Conservation (phyloP, 2,113 vertebrate genomes). For the Saccopteryx leptura region DNA sequence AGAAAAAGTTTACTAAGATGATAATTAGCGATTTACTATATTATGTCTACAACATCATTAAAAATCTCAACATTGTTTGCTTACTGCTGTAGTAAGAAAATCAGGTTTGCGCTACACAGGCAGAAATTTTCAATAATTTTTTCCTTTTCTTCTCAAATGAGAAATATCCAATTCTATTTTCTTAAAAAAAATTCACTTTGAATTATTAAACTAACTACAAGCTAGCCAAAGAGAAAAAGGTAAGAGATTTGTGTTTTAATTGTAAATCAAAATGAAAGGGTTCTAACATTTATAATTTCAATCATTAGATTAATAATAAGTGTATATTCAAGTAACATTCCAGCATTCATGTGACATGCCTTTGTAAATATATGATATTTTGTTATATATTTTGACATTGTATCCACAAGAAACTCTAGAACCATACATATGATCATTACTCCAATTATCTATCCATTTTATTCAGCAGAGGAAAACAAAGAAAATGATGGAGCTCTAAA, state of each 20-base stretch:
- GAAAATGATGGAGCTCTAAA: not conserved
- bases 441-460: not conserved
- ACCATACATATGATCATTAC: not conserved
- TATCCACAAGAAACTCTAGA: not conserved
- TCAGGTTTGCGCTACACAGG: not conserved
- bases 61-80: not conserved
- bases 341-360: not conserved
- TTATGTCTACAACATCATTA: not conserved
- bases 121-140: not conserved
- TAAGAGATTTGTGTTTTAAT: conserved; percentile 16
- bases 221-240: not conserved
- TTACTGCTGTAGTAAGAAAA: conserved; percentile 7
- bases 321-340: not conserved
- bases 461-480: not conserved
- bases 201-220: not conserved
- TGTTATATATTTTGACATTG: not conserved
- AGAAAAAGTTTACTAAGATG: not conserved
- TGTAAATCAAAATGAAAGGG: conserved; percentile 10
- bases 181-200: not conserved
- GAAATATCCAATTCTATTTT: not conserved
- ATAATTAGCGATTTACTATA: not conserved
- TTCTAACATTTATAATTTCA: conserved; percentile 32
- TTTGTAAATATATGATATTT: not conserved
- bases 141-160: conserved; percentile 36
- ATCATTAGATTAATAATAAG: not conserved